phyloP scores from a whole-genome alignment of 30 jellyfish, hydroid and myxozoan species.

The Hydractinia symbiolongicarpus region DNA sequence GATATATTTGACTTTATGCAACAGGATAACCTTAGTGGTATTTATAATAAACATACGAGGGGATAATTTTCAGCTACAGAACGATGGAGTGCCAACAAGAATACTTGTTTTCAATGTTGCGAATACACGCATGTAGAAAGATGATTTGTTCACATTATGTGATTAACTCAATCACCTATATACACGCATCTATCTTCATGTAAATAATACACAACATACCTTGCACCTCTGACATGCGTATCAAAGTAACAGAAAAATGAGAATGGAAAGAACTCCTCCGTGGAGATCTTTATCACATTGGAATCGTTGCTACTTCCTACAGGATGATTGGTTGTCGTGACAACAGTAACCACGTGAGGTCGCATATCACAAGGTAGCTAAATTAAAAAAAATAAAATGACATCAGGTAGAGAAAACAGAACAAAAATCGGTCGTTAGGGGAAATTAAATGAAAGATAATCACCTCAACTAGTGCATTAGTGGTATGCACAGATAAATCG shows the following conservation, averaged over 20 bases:
- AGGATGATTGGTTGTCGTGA: slow-evolving; percentile 56
- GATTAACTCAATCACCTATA: too few relatives aligned
- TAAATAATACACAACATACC: slow-evolving; percentile 16
- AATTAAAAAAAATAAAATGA: not conserved
- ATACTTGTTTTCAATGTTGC: too few relatives aligned
- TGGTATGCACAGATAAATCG: slow-evolving; percentile 34
- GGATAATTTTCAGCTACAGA: too few relatives aligned
- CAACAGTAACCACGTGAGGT: slow-evolving; percentile 30
- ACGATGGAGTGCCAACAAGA: too few relatives aligned
- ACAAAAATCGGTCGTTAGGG: not conserved
- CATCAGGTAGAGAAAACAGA: not conserved
- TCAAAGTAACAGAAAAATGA: slow-evolving; percentile 44
- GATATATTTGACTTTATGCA: too few relatives aligned
- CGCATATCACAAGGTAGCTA: slow-evolving; percentile 45
- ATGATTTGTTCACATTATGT: too few relatives aligned
- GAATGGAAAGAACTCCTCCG: slow-evolving; percentile 45
- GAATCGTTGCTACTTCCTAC: slow-evolving; percentile 46
- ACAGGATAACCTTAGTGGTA: too few relatives aligned
- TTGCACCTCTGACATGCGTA: slow-evolving; percentile 43
- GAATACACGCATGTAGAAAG: too few relatives aligned
- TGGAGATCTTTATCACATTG: slow-evolving; percentile 28
- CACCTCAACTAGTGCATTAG: slow-evolving; percentile 37
- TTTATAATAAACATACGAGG: too few relatives aligned
- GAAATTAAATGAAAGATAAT: not conserved
- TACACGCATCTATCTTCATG: not conserved